Conservation (phyloP, 2,797 vertebrate genomes). For the Poecilia picta region DNA sequence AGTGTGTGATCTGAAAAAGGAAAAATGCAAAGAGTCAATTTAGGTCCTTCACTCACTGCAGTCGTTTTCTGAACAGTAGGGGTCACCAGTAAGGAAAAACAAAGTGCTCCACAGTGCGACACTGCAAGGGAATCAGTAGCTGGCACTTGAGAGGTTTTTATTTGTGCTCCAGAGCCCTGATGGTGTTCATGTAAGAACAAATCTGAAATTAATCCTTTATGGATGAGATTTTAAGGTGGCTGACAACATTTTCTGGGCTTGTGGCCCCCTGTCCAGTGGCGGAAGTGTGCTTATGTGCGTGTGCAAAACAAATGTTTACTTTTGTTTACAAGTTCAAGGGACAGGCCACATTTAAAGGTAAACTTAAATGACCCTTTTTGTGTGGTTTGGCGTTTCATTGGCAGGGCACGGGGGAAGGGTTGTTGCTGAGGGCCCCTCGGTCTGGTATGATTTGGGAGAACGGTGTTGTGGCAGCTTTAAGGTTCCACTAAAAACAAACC, state of each 20-base stretch:
- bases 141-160: background rate
- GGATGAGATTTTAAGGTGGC: background rate
- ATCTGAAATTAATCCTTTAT: background rate
- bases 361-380: too few species aligned
- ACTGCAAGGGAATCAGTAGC: background rate
- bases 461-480: too few species aligned
- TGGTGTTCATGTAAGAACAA: background rate
- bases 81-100: background rate
- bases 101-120: background rate
- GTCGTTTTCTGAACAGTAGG: background rate
- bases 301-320: background rate
- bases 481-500: background rate
- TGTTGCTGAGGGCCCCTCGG: too few species aligned
- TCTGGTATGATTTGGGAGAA: too few species aligned
- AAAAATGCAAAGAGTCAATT: constrained; percentile 9
- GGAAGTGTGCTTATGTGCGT: background rate
- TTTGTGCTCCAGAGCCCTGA: background rate
- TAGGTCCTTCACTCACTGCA: background rate
- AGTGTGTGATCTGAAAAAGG: constrained; percentile 80
- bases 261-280: background rate
- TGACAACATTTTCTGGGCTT: background rate
- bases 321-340: too few species aligned
- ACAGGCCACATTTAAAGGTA: too few species aligned
- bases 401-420: too few species aligned
- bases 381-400: too few species aligned